Evolutionary conservation across 2,113 vertebrate species (phyloP).

Genomic region (Neodontobutis hainanensis): DNA sequence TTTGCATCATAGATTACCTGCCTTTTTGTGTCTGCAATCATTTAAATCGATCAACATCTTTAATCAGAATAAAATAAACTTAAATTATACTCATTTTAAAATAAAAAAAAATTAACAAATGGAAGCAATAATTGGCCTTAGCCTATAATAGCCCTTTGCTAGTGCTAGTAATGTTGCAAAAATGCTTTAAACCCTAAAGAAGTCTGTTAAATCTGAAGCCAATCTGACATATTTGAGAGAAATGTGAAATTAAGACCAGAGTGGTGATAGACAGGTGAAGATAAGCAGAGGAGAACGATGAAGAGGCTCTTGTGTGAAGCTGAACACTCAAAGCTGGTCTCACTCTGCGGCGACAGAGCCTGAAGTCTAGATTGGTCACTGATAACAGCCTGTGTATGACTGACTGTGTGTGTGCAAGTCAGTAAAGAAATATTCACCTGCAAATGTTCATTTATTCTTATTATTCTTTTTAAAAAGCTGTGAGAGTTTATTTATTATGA

Average conservation of each 20-base stretch:
- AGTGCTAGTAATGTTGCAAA: no score
- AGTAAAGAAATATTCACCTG: not conserved
- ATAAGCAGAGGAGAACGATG: slow-evolving; percentile 35
- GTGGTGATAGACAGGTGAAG: slow-evolving; percentile 2
- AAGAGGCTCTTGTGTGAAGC: slow-evolving; percentile 34
- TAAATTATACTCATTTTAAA: not conserved
- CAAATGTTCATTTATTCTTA: not conserved
- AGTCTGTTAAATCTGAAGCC: no score
- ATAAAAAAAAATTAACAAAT: slow-evolving; percentile 5
- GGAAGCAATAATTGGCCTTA: no score
- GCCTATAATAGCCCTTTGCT: no score
- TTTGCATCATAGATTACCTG: slow-evolving; percentile 10
- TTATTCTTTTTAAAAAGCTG: not conserved
- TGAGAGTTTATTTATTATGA: no score
- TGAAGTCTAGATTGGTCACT: slow-evolving; percentile 14
- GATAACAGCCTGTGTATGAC: not conserved
- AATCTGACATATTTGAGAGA: no score
- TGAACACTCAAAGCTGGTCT: slow-evolving; percentile 33
- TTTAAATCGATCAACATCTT: slow-evolving; percentile 4
- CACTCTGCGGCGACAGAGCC: not conserved
- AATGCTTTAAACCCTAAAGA: no score
- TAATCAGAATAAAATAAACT: not conserved
- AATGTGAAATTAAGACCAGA: slow-evolving; percentile 4
- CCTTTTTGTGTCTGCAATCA: not conserved
- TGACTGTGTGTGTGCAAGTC: slow-evolving; percentile 4